phyloP scores from a whole-genome alignment of 2,797 vertebrate species.

The Enoplosus armatus region DNA sequence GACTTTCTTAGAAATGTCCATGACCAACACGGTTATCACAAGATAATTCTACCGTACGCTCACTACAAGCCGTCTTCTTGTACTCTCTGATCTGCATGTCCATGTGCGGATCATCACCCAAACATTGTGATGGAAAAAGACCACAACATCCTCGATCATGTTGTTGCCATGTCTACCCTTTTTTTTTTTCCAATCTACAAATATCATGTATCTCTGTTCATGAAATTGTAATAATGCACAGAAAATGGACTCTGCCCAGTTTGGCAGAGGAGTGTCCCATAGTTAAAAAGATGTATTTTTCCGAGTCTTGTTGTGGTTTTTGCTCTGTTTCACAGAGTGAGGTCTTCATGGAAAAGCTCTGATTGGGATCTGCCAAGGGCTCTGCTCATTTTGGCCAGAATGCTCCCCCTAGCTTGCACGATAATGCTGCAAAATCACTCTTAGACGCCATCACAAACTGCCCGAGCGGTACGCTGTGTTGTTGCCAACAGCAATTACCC shows the following conservation, averaged over 20 bases:
- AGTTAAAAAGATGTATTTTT: constrained; percentile 55
- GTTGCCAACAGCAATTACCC: constrained; percentile 79
- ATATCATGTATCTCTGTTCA: constrained; percentile 28
- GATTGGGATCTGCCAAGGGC: constrained; percentile 47
- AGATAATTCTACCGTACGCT: constrained; percentile 3
- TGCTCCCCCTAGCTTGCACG: constrained; percentile 44
- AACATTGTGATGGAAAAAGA: constrained; percentile 43
- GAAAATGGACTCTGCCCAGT: constrained; percentile 29
- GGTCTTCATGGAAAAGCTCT: constrained; percentile 64
- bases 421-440: constrained; percentile 63
- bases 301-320: constrained; percentile 50
- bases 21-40: constrained; percentile 23
- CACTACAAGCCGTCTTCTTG: neutral
- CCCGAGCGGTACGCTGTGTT: constrained; percentile 56
- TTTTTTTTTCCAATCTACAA: constrained; percentile 21
- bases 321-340: constrained; percentile 36
- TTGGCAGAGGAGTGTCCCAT: constrained; percentile 39
- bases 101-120: constrained; percentile 27
- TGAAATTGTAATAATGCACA: constrained; percentile 41
- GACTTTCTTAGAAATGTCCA: constrained; percentile 20
- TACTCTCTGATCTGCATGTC: neutral
- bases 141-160: constrained; percentile 30
- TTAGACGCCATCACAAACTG: constrained; percentile 64
- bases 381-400: constrained; percentile 45
- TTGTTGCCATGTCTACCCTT: constrained; percentile 22